Percentiles rank a stretch among this genome's conserved stretches.
These are phyloP conservation scores for Mactromeris polynyma DNA, from an alignment of 2,888 invertebrate species.

Conservation along the genomic window DNA sequence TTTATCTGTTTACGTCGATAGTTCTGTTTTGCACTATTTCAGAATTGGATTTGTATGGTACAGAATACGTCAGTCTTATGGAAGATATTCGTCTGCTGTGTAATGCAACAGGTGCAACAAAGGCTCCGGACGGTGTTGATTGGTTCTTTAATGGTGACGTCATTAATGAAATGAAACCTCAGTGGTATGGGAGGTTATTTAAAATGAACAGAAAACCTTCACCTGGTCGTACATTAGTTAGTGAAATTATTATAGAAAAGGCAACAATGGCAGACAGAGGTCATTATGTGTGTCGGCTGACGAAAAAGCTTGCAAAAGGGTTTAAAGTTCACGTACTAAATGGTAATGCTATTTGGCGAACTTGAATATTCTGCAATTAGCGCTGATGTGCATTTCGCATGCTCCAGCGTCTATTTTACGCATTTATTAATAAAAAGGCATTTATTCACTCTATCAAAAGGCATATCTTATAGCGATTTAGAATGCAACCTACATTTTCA, in stretches of 20 bases:
- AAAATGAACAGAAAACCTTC: constrained; percentile 64
- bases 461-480: too few species aligned
- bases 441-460: too few species aligned
- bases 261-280: constrained; percentile 67
- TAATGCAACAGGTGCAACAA: constrained; percentile 80
- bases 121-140: constrained; percentile 79
- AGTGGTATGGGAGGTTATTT: constrained; percentile 60
- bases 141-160: constrained; percentile 81
- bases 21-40: constrained; percentile 42
- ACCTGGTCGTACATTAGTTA: constrained; percentile 70
- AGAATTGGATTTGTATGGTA: constrained; percentile 79
- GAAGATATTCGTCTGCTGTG: constrained; percentile 76
- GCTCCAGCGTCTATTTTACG: too few species aligned
- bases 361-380: background rate
- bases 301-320: constrained; percentile 63
- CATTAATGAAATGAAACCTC: constrained; percentile 63
- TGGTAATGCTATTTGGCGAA: constrained; percentile 50
- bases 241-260: constrained; percentile 68
- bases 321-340: constrained; percentile 74
- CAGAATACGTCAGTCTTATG: constrained; percentile 77
- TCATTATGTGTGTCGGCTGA: constrained; percentile 71
- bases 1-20: background rate
- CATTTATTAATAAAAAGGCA: too few species aligned
- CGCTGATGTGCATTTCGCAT: too few species aligned
- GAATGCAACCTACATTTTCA: too few species aligned